A percentile compares a stretch with the other conserved stretches of the same genome.
These are phyloP conservation scores for Diorhabda sublineata DNA, from an alignment of 1,140 invertebrate species.

Conservation along the genomic window DNA sequence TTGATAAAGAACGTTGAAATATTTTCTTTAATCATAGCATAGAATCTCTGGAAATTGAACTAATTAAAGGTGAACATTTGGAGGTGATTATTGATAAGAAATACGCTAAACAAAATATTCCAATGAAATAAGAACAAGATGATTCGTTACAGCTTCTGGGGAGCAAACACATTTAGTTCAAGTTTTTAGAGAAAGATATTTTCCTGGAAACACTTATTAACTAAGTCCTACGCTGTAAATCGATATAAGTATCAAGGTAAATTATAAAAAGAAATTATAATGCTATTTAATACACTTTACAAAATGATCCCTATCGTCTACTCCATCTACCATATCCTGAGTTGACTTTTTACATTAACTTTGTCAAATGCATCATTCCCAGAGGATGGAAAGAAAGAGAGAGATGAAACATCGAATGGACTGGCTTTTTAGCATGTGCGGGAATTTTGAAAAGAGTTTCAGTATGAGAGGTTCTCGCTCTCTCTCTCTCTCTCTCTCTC, in stretches of 20 bases:
- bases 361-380: conserved; percentile 26
- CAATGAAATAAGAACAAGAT: too few relatives aligned
- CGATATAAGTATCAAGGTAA: not conserved
- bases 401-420: not conserved
- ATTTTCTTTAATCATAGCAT: too few relatives aligned
- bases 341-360: conserved; percentile 21
- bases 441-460: conserved; percentile 19
- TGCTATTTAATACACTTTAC: not conserved
- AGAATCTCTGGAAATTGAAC: too few relatives aligned
- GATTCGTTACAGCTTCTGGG: too few relatives aligned
- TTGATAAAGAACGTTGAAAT: too few relatives aligned
- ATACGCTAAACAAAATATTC: too few relatives aligned
- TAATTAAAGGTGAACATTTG: too few relatives aligned
- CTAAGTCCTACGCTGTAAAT: too few relatives aligned
- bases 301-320: conserved; percentile 2
- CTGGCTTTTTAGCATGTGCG: conserved; percentile 21
- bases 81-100: too few relatives aligned
- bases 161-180: too few relatives aligned
- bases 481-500: conserved; percentile 23
- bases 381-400: not conserved
- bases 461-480: conserved; percentile 8
- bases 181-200: too few relatives aligned
- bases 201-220: too few relatives aligned
- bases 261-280: conserved; percentile 1
- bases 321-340: conserved; percentile 2